Percentiles rank a stretch among this genome's conserved stretches.
Conservation (phyloP, 2,113 vertebrate genomes). For the Brachypodius melanocephalos region DNA sequence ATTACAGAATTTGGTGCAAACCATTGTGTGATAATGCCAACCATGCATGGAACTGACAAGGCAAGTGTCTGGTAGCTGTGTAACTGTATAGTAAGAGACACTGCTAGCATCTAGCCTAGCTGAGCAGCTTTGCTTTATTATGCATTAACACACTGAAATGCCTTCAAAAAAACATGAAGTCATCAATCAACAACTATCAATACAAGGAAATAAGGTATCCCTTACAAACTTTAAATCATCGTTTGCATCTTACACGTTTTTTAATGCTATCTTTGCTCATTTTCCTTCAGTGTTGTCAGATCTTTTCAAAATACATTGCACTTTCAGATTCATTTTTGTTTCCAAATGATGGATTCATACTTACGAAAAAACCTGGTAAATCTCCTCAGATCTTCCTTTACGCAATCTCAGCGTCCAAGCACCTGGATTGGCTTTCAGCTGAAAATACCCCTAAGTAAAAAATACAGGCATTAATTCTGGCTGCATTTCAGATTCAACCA, state of each 20-base stretch:
- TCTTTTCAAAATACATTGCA: not conserved
- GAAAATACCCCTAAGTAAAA: constrained; percentile 90
- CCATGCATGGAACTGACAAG: not conserved
- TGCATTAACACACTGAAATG: not conserved
- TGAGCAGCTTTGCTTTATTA: not conserved
- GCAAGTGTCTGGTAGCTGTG: not conserved
- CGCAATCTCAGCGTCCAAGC: constrained; percentile 88
- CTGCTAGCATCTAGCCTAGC: not conserved
- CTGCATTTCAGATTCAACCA: not conserved
- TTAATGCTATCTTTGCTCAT: not conserved
- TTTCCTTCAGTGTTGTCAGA: not conserved
- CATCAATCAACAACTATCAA: not conserved
- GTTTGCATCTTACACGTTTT: not conserved
- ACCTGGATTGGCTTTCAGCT: constrained; percentile 96
- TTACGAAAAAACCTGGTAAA: constrained; percentile 90
- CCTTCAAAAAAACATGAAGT: not conserved
- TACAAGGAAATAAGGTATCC: not conserved
- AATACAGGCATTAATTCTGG: not conserved
- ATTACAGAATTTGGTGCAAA: not conserved
- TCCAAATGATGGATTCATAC: constrained; percentile 42
- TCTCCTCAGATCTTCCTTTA: constrained; percentile 91
- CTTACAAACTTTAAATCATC: not conserved
- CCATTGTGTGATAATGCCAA: not conserved
- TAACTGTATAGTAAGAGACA: not conserved
- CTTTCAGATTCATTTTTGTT: not conserved